phyloP scores from a whole-genome alignment of 2,113 vertebrate genomes.

The Gymnobelideus leadbeateri region DNA sequence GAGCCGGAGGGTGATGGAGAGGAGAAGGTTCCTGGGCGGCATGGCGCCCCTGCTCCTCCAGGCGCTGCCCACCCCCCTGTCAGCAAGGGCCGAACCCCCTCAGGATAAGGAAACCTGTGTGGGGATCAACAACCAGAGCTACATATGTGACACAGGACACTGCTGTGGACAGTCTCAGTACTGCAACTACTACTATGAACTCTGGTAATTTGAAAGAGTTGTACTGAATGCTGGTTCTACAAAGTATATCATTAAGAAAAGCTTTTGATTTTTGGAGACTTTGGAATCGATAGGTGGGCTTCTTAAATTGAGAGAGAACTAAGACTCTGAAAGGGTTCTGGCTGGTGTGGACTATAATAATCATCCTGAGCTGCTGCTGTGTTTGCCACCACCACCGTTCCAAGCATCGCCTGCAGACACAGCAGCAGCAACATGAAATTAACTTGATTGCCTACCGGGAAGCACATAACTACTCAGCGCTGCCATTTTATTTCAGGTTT shows the following conservation, averaged over 20 bases:
- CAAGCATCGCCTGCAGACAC: conserved; percentile 96
- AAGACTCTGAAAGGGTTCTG: conserved; percentile 90
- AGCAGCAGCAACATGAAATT: conserved; percentile 98
- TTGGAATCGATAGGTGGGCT: background rate
- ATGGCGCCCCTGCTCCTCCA: conserved; percentile 87
- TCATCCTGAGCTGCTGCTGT: conserved; percentile 97
- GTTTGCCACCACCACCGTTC: conserved; percentile 96
- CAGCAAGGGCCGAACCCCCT: conserved; percentile 83
- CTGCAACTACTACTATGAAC: conserved; percentile 99
- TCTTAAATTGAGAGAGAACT: background rate
- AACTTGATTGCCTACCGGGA: conserved; percentile 99
- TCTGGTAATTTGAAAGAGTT: conserved; percentile 88
- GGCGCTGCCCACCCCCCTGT: conserved; percentile 84
- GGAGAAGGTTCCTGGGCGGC: conserved; percentile 80
- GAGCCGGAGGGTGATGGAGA: conserved; percentile 82
- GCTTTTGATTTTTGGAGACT: background rate
- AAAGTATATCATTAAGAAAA: background rate
- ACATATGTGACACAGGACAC: conserved; percentile 96
- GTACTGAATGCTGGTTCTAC: background rate
- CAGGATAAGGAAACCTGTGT: conserved; percentile 89
- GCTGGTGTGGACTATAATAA: conserved; percentile 97
- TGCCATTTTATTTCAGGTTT: conserved; percentile 98
- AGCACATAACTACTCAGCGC: conserved; percentile 94
- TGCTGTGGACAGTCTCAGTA: conserved; percentile 98
- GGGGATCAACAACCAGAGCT: conserved; percentile 97